Evolutionary conservation across 1,140 invertebrate species (phyloP).

Genomic region (Drosophila nannoptera): DNA sequence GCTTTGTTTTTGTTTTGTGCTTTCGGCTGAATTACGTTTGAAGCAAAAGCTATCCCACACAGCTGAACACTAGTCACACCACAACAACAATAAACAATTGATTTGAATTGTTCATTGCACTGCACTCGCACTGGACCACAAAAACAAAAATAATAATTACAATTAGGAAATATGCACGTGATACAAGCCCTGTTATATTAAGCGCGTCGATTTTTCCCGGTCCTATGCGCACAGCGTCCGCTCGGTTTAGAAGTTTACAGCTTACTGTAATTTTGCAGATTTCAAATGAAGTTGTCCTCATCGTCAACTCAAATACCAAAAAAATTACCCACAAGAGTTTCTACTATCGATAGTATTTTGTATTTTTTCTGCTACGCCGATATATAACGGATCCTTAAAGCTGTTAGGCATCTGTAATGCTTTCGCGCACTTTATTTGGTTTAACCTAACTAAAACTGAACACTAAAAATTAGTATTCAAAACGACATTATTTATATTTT

Average conservation of each 20-base stretch:
- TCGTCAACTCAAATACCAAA: slow-evolving; percentile 6
- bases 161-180: slow-evolving; percentile 22
- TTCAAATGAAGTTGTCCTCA: slow-evolving; percentile 9
- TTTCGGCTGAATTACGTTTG: slow-evolving; percentile 1
- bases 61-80: slow-evolving; percentile 25
- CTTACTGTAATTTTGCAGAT: slow-evolving; percentile 38
- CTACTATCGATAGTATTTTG: slow-evolving; percentile 5
- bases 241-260: slow-evolving; percentile 37
- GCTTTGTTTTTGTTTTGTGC: slow-evolving; percentile 38
- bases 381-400: neutral
- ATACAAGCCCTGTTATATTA: slow-evolving; percentile 23
- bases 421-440: neutral
- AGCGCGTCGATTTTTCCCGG: neutral
- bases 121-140: slow-evolving; percentile 23
- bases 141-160: slow-evolving; percentile 19
- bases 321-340: neutral
- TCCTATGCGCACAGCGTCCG: slow-evolving; percentile 35
- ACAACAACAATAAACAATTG: neutral
- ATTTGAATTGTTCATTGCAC: slow-evolving; percentile 7
- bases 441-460: neutral
- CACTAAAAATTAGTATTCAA: too few species aligned
- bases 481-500: too few species aligned
- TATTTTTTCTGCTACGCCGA: slow-evolving; percentile 1
- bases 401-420: slow-evolving; percentile 8
- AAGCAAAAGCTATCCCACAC: neutral